Conservation (phyloP, 2,113 vertebrate species). For the Brachypteracias leptosomus region DNA sequence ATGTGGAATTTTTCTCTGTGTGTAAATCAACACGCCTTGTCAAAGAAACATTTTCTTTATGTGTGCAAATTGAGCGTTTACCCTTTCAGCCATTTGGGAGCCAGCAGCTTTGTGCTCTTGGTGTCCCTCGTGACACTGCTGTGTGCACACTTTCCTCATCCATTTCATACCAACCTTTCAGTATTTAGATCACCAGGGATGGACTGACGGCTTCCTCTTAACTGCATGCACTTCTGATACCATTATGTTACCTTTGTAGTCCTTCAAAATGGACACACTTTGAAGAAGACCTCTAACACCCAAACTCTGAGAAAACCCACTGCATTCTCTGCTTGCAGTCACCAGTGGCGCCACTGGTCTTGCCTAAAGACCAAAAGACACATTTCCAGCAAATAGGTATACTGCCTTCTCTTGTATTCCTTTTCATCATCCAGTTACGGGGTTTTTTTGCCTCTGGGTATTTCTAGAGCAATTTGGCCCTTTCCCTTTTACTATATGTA, state of each 20-base stretch:
- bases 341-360: not conserved
- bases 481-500: not conserved
- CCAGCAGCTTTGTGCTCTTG: not conserved
- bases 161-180: not conserved
- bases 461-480: not conserved
- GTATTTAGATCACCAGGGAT: not conserved
- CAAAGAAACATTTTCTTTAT: not conserved
- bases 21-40: not conserved
- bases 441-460: not conserved
- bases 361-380: not conserved
- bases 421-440: not conserved
- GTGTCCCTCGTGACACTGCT: not conserved
- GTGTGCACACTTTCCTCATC: accelerated
- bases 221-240: not conserved
- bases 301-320: not conserved
- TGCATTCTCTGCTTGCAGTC: not conserved
- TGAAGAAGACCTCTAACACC: not conserved
- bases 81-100: not conserved
- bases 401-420: not conserved
- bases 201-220: not conserved
- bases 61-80: not conserved
- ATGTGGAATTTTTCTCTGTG: not conserved
- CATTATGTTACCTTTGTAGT: not conserved
- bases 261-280: not conserved
- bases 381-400: not conserved